Evolutionary conservation across 1,140 invertebrate species (phyloP).

Genomic region (Macrostomum lignano): DNA sequence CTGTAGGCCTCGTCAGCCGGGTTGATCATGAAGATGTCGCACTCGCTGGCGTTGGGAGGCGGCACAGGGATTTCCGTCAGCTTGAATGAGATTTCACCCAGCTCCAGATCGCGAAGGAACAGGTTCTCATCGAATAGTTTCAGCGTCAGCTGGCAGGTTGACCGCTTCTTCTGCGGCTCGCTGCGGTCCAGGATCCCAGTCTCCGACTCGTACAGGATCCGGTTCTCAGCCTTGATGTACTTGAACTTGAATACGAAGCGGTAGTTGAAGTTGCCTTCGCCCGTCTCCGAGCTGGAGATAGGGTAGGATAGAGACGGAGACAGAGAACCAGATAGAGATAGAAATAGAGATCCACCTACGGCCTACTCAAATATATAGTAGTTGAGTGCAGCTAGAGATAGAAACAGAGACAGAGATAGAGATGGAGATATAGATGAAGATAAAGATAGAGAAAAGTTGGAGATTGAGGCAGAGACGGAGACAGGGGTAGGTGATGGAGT

Average conservation of each 20-base stretch:
- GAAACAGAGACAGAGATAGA: slow-evolving; percentile 14
- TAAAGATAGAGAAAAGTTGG: no score
- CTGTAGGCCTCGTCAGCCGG: not conserved
- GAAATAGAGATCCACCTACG: no score
- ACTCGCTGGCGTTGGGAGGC: no score
- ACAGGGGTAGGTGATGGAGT: no score
- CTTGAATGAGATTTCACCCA: slow-evolving; percentile 29
- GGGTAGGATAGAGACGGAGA: no score
- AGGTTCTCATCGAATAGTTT: slow-evolving; percentile 33
- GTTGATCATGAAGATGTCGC: no score
- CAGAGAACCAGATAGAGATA: no score
- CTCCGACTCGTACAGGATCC: slow-evolving; percentile 27
- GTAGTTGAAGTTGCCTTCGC: slow-evolving; percentile 33
- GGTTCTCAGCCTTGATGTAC: slow-evolving; percentile 29
- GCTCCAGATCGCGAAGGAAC: slow-evolving; percentile 30
- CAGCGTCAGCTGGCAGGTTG: slow-evolving; percentile 23
- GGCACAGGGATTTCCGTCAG: slow-evolving; percentile 19
- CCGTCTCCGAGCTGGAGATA: slow-evolving; percentile 47
- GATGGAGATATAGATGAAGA: no score
- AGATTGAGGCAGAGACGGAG: no score
- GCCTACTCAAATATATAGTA: not conserved
- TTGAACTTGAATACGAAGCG: slow-evolving; percentile 29
- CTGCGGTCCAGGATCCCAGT: slow-evolving; percentile 36
- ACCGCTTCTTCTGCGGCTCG: slow-evolving; percentile 23
- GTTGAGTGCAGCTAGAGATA: not conserved